phyloP scores from a whole-genome alignment of 2,113 vertebrate genomes.

The Mola mola region DNA sequence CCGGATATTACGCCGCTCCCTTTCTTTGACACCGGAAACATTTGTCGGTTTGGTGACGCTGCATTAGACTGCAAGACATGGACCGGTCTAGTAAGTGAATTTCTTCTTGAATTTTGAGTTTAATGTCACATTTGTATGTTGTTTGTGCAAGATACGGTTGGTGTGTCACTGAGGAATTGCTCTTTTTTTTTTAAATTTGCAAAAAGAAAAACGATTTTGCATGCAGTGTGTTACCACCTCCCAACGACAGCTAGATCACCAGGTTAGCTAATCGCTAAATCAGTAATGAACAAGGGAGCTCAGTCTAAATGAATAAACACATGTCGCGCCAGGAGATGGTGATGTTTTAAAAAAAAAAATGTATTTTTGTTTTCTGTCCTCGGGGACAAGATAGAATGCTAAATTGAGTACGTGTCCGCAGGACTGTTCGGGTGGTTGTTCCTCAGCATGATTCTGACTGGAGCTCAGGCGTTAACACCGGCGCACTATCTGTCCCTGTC shows the following conservation, averaged over 20 bases:
- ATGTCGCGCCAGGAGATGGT: neutral
- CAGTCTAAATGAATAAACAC: constrained; percentile 43
- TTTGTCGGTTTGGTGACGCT: constrained; percentile 78
- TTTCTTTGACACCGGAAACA: constrained; percentile 71
- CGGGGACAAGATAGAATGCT: too few species aligned
- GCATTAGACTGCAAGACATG: constrained; percentile 81
- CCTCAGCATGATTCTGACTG: constrained; percentile 73
- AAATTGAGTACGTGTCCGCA: constrained; percentile 50
- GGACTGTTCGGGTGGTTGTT: constrained; percentile 80
- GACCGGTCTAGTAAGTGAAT: constrained; percentile 78
- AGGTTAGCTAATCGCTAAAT: constrained; percentile 42
- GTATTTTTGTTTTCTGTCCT: neutral
- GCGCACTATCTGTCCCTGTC: constrained; percentile 86
- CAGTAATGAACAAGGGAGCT: constrained; percentile 7
- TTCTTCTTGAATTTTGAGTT: neutral
- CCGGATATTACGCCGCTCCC: constrained; percentile 43
- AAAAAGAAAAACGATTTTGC: neutral
- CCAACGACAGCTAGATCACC: constrained; percentile 28
- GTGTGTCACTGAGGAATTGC: neutral
- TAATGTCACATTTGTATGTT: accelerated
- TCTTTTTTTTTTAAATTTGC: too few species aligned
- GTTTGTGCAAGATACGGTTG: neutral
- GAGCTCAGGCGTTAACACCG: constrained; percentile 84
- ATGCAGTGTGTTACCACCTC: constrained; percentile 7
- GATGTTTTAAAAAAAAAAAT: neutral